Base-by-base conservation (phyloP, 2,888 invertebrate genomes). In the Auanema freiburgensis region DNA sequence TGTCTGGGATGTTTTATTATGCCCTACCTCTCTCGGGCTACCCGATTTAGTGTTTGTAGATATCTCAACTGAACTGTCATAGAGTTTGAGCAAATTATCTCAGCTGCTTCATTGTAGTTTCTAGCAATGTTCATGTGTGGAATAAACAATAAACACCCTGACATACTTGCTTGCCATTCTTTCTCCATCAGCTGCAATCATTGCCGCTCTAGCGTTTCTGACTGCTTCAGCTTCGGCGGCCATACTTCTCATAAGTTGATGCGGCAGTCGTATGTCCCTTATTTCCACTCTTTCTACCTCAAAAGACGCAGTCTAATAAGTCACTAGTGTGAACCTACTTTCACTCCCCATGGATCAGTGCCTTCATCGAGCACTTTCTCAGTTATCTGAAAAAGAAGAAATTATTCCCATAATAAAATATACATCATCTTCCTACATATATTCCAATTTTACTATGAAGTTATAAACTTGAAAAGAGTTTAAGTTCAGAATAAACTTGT, bases 151-250 rank as follows among this genome's bases (percentile, higher is more conserved):
- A 46, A 5, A 8, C 33, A 6, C 6, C 10, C 23, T 25, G 14
- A 51, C 63, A 43, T 61, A 78, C 77, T 60, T 68, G 72, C 78
- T 77, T 1, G 81, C 81, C 33, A 73, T 71, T 52, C 72, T 72
- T 56, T 81, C 81, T 54, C 81, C 81, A 59, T 81, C 78, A 5
- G 81, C 80, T 0, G 80, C 80, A 8, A 81, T 79, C 42, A 81
- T 73, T n/a, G 76, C 68, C 1, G 79, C 93, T 23, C 93, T 88
- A 12, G 93, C 94, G 83, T 93, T 93, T 49, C 93, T 88, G 0
- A 93, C 91, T 0, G 93, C 93, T 82, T 94, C 93, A 0, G 93
- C 94, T 85, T 94, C 94, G 0, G 93, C 93, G 0, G 94, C 93
- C 94, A 94, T 94, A 0, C 93, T 93, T 62, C 93, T 88, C 85